Percentiles rank a stretch among this genome's conserved stretches.
Evolutionary conservation across 2,113 vertebrate genomes (phyloP).

Genomic region (Coryphaenoides rupestris): DNA sequence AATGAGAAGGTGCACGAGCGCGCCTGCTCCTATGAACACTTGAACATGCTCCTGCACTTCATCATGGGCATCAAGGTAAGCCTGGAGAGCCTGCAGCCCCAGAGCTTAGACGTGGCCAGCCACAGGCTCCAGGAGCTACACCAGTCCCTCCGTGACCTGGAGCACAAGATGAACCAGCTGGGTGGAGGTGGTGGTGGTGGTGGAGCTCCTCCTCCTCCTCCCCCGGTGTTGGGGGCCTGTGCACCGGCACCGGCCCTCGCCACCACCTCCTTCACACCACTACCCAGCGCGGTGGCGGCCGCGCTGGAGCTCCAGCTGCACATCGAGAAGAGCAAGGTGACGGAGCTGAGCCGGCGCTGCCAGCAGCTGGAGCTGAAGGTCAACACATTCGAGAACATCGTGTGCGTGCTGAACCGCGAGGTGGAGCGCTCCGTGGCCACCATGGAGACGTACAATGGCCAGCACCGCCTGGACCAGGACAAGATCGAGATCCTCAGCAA

Average conservation of each 20-base stretch:
- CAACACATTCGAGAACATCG: slow-evolving; percentile 92
- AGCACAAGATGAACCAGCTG: slow-evolving; percentile 74
- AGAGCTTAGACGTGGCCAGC: slow-evolving; percentile 73
- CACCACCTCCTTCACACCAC: slow-evolving; percentile 72
- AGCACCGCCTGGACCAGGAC: slow-evolving; percentile 90
- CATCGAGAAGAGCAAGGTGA: slow-evolving; percentile 72
- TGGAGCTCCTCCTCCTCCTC: slow-evolving; percentile 40
- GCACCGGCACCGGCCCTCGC: slow-evolving; percentile 43
- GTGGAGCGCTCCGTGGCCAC: slow-evolving; percentile 86
- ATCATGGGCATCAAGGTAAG: slow-evolving; percentile 83
- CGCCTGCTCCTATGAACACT: slow-evolving; percentile 81
- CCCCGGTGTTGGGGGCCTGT: slow-evolving; percentile 34
- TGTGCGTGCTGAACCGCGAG: slow-evolving; percentile 93
- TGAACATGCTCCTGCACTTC: slow-evolving; percentile 84
- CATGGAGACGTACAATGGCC: slow-evolving; percentile 85
- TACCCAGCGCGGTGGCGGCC: slow-evolving; percentile 61
- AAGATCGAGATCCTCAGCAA: slow-evolving; percentile 87
- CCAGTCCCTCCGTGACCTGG: slow-evolving; percentile 74
- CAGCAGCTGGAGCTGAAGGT: slow-evolving; percentile 86
- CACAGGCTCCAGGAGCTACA: slow-evolving; percentile 76
- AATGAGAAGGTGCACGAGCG: slow-evolving; percentile 82
- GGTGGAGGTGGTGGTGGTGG: slow-evolving; percentile 53
- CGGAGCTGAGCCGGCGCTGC: slow-evolving; percentile 76
- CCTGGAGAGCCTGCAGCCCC: slow-evolving; percentile 77
- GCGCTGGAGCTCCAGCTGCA: slow-evolving; percentile 75